A percentile compares a stretch with the other conserved stretches of the same genome.
These are phyloP conservation scores for Tympanuchus pallidicinctus DNA, from an alignment of 2,113 vertebrate genomes.

Conservation along the genomic window DNA sequence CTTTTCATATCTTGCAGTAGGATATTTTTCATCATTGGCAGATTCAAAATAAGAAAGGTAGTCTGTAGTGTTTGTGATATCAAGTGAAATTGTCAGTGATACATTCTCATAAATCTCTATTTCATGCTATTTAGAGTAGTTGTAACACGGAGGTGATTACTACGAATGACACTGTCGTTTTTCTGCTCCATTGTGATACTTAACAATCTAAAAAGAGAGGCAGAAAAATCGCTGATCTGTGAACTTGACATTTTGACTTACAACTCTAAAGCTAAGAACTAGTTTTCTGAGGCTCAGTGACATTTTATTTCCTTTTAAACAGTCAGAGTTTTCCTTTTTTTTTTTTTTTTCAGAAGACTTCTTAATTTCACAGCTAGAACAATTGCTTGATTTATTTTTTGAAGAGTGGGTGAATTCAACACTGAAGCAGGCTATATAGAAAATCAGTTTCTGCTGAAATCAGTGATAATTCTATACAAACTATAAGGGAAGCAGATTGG, in stretches of 20 bases:
- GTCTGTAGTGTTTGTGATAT: neutral
- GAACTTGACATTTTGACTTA: conserved; percentile 26
- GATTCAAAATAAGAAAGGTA: neutral
- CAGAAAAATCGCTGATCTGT: neutral
- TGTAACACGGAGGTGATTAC: neutral
- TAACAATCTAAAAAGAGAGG: neutral
- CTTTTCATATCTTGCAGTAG: neutral
- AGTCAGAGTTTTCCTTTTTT: neutral
- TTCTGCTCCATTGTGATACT: neutral
- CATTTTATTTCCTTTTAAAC: conserved; percentile 5
- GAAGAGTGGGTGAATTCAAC: neutral
- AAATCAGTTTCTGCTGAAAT: neutral
- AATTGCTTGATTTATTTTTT: neutral
- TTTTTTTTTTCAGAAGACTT: neutral
- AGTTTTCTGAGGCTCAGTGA: neutral
- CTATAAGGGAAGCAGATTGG: neutral
- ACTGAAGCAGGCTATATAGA: neutral
- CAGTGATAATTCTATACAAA: neutral
- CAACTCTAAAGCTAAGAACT: neutral
- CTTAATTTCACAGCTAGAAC: neutral
- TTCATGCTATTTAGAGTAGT: neutral
- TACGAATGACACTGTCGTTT: neutral
- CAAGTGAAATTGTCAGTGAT: neutral
- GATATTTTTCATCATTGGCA: neutral
- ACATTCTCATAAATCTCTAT: neutral